These are phyloP conservation scores for Eupithecia centaureata DNA, from an alignment of 2,888 invertebrate genomes.

Conservation along the genomic window DNA sequence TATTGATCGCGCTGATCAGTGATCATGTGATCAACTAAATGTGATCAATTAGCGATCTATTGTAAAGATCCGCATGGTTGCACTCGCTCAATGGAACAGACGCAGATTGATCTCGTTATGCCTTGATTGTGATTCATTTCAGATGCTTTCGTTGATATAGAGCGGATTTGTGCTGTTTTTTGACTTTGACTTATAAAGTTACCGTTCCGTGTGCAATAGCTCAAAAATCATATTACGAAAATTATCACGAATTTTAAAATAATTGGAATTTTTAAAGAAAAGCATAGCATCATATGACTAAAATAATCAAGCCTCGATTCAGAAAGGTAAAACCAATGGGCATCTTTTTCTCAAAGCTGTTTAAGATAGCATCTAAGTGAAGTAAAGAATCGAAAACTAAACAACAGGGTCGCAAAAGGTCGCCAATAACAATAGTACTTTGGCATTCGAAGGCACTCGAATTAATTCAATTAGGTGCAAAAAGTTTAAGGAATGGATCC, in stretches of 20 bases:
- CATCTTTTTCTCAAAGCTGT: neutral
- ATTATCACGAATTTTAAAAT: neutral
- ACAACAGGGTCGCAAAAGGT: neutral
- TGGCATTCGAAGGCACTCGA: constrained; percentile 9
- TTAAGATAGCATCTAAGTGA: neutral
- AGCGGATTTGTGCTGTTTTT: too few relatives aligned
- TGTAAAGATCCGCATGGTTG: neutral
- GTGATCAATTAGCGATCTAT: neutral
- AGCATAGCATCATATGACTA: neutral
- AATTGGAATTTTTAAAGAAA: too few relatives aligned
- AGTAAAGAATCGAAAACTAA: neutral
- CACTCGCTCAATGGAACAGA: neutral
- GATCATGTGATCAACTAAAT: neutral
- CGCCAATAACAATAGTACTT: constrained; percentile 20
- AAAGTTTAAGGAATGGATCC: constrained; percentile 35
- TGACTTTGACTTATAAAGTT: too few relatives aligned
- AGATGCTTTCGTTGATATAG: neutral
- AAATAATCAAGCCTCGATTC: neutral
- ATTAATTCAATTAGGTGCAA: constrained; percentile 41
- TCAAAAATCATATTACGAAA: neutral
- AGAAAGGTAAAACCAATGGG: neutral
- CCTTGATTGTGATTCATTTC: neutral
- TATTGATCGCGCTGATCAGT: neutral
- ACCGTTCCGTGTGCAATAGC: neutral
- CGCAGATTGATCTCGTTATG: neutral